phyloP scores from a whole-genome alignment of 2,888 invertebrate genomes.

The Geotrupes spiniger region DNA sequence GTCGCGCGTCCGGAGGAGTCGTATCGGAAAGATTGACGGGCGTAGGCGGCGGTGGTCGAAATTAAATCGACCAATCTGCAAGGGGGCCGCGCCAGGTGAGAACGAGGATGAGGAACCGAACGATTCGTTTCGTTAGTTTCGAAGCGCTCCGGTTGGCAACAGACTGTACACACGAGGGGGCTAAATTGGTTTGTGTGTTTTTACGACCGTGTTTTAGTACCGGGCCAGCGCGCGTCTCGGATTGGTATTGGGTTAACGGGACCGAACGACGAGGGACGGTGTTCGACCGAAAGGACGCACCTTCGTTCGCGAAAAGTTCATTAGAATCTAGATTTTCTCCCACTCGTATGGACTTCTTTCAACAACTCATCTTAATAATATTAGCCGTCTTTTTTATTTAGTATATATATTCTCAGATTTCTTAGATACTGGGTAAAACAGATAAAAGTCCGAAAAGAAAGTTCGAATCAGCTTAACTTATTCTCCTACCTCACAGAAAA shows the following conservation, averaged over 20 bases:
- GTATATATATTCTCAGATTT: too few relatives aligned
- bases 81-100: conserved; percentile 29
- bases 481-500: too few relatives aligned
- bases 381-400: too few relatives aligned
- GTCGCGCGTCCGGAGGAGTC: neutral
- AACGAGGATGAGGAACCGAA: conserved; percentile 16
- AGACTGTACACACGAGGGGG: conserved; percentile 44
- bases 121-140: neutral
- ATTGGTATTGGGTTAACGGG: conserved; percentile 51
- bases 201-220: conserved; percentile 54
- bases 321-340: too few relatives aligned
- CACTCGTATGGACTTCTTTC: too few relatives aligned
- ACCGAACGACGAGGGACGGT: conserved; percentile 40
- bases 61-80: conserved; percentile 46
- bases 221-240: conserved; percentile 50
- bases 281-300: conserved; percentile 34
- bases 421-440: too few relatives aligned
- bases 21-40: conserved; percentile 43
- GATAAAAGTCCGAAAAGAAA: too few relatives aligned
- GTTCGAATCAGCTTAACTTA: too few relatives aligned
- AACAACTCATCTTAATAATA: too few relatives aligned
- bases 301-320: too few relatives aligned
- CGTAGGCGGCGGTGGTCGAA: conserved; percentile 39
- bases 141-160: conserved; percentile 38
- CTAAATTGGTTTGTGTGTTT: conserved; percentile 55